Evolutionary conservation across 2,797 vertebrate species (phyloP).

Genomic region (Argentina silus): DNA sequence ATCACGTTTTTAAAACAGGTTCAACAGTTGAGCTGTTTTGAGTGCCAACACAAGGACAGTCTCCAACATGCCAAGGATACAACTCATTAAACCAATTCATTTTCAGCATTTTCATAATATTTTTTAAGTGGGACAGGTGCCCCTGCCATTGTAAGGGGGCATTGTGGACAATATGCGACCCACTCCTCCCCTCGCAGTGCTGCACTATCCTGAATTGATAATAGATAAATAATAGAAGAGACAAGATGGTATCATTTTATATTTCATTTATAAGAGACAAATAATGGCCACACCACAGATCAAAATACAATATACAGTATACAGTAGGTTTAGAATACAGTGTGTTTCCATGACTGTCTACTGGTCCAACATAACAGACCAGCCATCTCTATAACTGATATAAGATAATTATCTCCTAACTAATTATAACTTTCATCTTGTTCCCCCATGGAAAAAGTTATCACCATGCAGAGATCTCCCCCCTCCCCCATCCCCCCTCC

Average conservation of each 20-base stretch:
- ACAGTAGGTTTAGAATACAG: neutral
- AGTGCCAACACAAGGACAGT: neutral
- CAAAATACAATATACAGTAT: neutral
- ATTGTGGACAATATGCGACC: too few relatives aligned
- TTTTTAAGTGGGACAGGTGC: too few relatives aligned
- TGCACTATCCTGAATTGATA: too few relatives aligned
- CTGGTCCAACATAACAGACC: neutral
- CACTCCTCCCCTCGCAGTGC: too few relatives aligned
- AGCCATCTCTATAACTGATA: slow-evolving; percentile 21
- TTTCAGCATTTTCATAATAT: too few relatives aligned
- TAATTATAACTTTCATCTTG: slow-evolving; percentile 73
- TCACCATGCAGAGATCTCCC: neutral
- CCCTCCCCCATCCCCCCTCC: neutral
- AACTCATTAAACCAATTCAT: too few relatives aligned
- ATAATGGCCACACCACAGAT: neutral
- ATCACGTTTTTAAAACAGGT: neutral
- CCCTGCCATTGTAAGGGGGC: too few relatives aligned
- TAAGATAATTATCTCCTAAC: slow-evolving; percentile 72
- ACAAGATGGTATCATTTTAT: too few relatives aligned
- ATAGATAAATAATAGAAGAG: too few relatives aligned
- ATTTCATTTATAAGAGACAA: neutral
- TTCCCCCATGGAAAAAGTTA: slow-evolving; percentile 58
- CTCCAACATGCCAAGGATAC: too few relatives aligned
- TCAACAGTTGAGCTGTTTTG: neutral
- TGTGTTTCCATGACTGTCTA: neutral